A percentile compares a stretch with the other conserved stretches of the same genome.
phyloP scores from a whole-genome alignment of 2,113 vertebrate species.

The Petrocephalus microphthalmus region DNA sequence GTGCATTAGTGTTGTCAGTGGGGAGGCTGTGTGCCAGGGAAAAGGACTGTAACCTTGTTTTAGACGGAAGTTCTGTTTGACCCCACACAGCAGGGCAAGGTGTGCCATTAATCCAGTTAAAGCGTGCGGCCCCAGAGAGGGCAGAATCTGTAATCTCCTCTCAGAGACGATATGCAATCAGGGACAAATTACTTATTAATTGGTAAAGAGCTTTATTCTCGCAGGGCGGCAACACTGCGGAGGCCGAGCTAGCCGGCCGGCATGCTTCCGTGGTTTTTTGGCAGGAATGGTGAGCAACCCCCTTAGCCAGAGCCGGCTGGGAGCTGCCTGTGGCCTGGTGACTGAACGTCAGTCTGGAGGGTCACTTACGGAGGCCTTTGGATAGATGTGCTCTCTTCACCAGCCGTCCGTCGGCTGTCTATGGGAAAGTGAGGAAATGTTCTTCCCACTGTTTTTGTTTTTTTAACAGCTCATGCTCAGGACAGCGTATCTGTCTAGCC shows the following conservation, averaged over 20 bases:
- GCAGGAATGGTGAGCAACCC: neutral
- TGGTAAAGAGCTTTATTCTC: neutral
- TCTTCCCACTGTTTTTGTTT: neutral
- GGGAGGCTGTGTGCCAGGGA: neutral
- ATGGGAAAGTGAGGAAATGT: no score
- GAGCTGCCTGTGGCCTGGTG: neutral
- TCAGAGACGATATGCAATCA: neutral
- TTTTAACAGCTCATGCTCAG: neutral
- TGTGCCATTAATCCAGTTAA: conserved; percentile 14
- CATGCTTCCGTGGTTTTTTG: neutral
- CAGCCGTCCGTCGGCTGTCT: neutral
- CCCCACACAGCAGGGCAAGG: neutral
- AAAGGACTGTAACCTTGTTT: neutral
- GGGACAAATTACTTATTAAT: neutral
- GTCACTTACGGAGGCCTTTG: neutral
- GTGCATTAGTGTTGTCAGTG: neutral
- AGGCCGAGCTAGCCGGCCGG: neutral
- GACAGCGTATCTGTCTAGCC: neutral
- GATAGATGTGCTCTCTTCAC: neutral
- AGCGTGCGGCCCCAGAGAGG: neutral
- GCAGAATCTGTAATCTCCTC: neutral
- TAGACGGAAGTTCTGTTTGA: neutral
- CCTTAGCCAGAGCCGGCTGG: neutral
- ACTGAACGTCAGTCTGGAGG: neutral
- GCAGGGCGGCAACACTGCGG: neutral